A percentile compares a stretch with the other conserved stretches of the same genome.
These are phyloP conservation scores for Ophioninae sp. DNA, from an alignment of 2,888 invertebrate genomes.

Conservation along the genomic window DNA sequence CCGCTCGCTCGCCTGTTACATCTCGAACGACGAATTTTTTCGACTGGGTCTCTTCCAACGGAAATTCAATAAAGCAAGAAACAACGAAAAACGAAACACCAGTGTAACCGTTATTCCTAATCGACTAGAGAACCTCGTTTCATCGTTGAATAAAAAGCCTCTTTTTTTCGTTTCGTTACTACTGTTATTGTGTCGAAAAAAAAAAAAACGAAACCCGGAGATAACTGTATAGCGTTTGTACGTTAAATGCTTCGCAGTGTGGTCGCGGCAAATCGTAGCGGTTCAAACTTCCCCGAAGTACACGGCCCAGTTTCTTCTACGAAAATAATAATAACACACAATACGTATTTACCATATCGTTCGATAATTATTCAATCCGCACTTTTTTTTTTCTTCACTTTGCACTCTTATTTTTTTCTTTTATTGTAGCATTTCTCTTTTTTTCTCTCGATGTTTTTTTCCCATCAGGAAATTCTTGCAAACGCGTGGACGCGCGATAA, in stretches of 20 bases:
- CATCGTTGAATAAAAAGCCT: neutral
- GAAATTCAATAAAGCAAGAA: neutral
- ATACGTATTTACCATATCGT: conserved; percentile 7
- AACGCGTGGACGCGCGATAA: conserved; percentile 4
- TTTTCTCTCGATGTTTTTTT: neutral
- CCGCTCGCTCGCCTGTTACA: conserved; percentile 35
- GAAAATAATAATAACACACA: conserved; percentile 27
- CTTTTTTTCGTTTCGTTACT: conserved; percentile 7
- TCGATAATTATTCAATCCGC: conserved; percentile 12
- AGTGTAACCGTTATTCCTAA: neutral
- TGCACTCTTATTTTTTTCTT: neutral
- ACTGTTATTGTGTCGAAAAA: conserved; percentile 2
- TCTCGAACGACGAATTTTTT: conserved; percentile 12
- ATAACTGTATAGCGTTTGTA: conserved; percentile 34
- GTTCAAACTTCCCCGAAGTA: conserved; percentile 46
- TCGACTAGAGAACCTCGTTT: conserved; percentile 13
- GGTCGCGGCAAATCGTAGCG: conserved; percentile 33
- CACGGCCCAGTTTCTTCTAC: conserved; percentile 53
- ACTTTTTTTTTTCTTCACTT: conserved; percentile 9
- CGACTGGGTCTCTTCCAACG: neutral
- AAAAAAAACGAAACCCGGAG: conserved; percentile 26
- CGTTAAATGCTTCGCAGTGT: conserved; percentile 14
- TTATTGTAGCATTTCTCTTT: neutral
- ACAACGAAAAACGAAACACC: neutral
- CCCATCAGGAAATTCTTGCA: neutral